phyloP scores from a whole-genome alignment of 2,888 invertebrate species.

The Acrobeloides nanus region DNA sequence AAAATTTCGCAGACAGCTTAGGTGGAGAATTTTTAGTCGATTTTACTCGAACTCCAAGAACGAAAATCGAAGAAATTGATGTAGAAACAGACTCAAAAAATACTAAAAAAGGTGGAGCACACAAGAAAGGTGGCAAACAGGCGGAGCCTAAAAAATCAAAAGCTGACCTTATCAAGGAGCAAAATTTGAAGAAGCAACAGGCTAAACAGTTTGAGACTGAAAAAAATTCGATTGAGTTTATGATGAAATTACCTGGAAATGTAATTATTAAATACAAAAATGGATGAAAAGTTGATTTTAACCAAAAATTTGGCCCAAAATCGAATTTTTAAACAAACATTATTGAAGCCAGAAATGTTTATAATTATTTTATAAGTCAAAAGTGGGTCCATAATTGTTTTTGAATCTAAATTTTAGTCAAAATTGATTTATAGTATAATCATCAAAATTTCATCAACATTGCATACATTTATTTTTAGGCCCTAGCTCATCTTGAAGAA shows the following conservation, averaged over 20 bases:
- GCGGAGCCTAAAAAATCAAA: slow-evolving; percentile 6
- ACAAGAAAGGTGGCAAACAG: slow-evolving; percentile 11
- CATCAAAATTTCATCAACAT: not conserved
- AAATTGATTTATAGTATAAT: not conserved
- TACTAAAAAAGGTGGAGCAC: slow-evolving; percentile 16
- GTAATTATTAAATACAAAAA: no score
- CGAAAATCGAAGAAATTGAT: slow-evolving; percentile 23
- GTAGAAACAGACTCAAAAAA: slow-evolving; percentile 27
- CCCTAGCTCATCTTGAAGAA: slow-evolving; percentile 34
- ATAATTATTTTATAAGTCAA: no score
- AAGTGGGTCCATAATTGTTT: slow-evolving; percentile 1
- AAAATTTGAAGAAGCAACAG: slow-evolving; percentile 42
- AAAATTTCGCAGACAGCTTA: slow-evolving; percentile 46
- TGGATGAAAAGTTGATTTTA: no score
- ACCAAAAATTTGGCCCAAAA: no score
- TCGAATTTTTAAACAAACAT: no score
- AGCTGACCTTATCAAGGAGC: slow-evolving; percentile 22
- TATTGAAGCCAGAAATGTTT: no score
- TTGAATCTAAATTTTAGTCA: not conserved
- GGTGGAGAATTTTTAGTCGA: slow-evolving; percentile 51
- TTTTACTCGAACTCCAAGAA: slow-evolving; percentile 43
- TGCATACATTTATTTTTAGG: slow-evolving; percentile 19
- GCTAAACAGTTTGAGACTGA: slow-evolving; percentile 45
- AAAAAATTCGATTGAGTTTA: slow-evolving; percentile 41
- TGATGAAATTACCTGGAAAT: slow-evolving; percentile 37